Evolutionary conservation across 1,140 invertebrate species (phyloP), one percentile per base, ranked within the genome.

Genomic region (Drusus annulatus): DNA sequence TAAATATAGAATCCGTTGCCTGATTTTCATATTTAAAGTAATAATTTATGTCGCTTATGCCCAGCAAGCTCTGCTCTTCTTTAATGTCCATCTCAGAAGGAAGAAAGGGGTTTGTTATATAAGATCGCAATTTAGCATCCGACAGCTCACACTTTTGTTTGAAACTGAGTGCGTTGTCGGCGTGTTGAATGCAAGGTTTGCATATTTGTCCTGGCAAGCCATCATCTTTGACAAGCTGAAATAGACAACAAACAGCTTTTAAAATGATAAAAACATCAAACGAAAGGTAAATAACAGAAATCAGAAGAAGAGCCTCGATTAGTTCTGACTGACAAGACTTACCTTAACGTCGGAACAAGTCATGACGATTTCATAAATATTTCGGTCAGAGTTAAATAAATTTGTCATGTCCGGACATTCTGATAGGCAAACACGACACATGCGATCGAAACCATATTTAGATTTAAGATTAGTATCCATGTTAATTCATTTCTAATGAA

Each of bases 191-290:
- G 74, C 84, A 84, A 16, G 28, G 25, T 63, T 81, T 68, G 54
- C 84, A 84, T 54, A 84, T 82, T 19, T 80, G 73, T 7, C 23
- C 60, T 21, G 84, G 84, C 16, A 84, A 76, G 21, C 84, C 84
- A 78, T 84, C 84, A 56, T 81, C 65, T 58, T 81, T 73, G 16
- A 51, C 13, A 45, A 84, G 50, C 84, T 84, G 56, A 75, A 81
- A 83, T 54, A 13, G 63, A 23, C n/a, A 54, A 74, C 25, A 1
- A 73, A 31, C 31, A 56, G 8, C 15, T 28, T 2, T 25, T 54
- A 31, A 63, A 31, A n/a, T 17, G 15, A n/a, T 10, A 15, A 19
- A 8, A 69, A 69, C 16, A 17, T 28, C 1, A 28, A 25, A 65
- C 25, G 21, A 15, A 65, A 36, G 25, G 5, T 21, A 17, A 63